These are phyloP conservation scores for Zygogramma bicolorata DNA, from an alignment of 2,888 invertebrate genomes.

Conservation along the genomic window DNA sequence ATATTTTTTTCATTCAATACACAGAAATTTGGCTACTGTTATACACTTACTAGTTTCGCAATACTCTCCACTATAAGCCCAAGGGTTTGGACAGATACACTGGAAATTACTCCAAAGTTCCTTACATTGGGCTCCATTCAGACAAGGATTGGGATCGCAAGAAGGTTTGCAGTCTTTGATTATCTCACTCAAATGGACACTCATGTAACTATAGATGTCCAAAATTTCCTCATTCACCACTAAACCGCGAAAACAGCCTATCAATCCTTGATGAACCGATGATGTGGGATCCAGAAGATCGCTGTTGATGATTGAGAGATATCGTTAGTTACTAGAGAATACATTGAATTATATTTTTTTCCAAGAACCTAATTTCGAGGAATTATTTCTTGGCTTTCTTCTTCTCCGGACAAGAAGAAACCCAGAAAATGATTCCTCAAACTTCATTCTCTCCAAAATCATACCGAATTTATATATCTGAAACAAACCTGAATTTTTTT, in stretches of 20 bases:
- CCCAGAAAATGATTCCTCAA: too few species aligned
- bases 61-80: slow-evolving; percentile 91
- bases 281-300: slow-evolving; percentile 82
- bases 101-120: slow-evolving; percentile 94
- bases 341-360: too few species aligned
- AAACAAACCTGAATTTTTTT: too few species aligned
- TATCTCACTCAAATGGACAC: slow-evolving; percentile 90
- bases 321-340: not conserved
- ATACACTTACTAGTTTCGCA: slow-evolving; percentile 86
- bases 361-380: too few species aligned
- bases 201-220: slow-evolving; percentile 93
- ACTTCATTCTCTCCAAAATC: too few species aligned
- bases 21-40: too few species aligned
- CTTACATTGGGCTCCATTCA: slow-evolving; percentile 90
- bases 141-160: slow-evolving; percentile 93
- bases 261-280: slow-evolving; percentile 88
- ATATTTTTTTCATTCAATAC: too few species aligned
- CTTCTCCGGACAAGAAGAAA: too few species aligned
- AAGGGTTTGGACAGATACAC: slow-evolving; percentile 91
- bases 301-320: slow-evolving; percentile 65
- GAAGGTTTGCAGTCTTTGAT: slow-evolving; percentile 94
- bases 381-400: too few species aligned
- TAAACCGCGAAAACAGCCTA: slow-evolving; percentile 93
- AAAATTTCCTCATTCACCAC: slow-evolving; percentile 92
- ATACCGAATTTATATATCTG: too few species aligned